Base-by-base conservation (phyloP, 2,888 invertebrate species). In the Ligdia adustata region DNA sequence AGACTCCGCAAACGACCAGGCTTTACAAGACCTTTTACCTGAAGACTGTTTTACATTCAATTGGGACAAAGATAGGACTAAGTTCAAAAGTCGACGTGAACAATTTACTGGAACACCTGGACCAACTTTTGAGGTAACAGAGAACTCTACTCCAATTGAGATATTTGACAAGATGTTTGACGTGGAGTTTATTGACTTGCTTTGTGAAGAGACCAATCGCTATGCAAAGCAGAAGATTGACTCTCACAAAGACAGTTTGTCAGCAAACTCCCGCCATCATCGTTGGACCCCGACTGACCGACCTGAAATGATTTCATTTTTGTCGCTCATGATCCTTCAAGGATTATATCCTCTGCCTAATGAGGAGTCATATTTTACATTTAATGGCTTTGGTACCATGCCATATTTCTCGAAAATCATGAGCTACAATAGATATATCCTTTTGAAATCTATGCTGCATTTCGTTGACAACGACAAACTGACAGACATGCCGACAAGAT, bases 241-340 rank as follows among this genome's bases (percentile, higher is more conserved):
- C n/a, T n/a, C n/a, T n/a, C n/a, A n/a, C n/a, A n/a, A n/a, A n/a
- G n/a, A n/a, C n/a, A n/a, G n/a, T n/a, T n/a, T n/a, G n/a, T n/a
- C n/a, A n/a, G n/a, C n/a, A 75, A 69, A 20, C 72, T 77, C 1
- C 79, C 75, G 22, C 7, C 7, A 6, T 22, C 22, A n/a, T 7
- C 3, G 2, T n/a, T 22, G n/a, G 22, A 22, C 22, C 5, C 22
- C 22, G 22, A 22, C 22, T 22, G 22, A 22, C 2, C 5, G 1
- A 22, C 22, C 22, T 7, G 22, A 22, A n/a, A 22, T 22, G 3
- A 22, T 22, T 1, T n/a, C 7, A 1, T 22, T 22, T n/a, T n/a
- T 22, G 5, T 5, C 2, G n/a, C 5, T 22, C 22, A 7, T 5
- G 7, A 5, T 7, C 5, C 22, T 22, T 22, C 22, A 22, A 5